Conservation (phyloP, 2,888 invertebrate species). For the Cephus rjabovi region DNA sequence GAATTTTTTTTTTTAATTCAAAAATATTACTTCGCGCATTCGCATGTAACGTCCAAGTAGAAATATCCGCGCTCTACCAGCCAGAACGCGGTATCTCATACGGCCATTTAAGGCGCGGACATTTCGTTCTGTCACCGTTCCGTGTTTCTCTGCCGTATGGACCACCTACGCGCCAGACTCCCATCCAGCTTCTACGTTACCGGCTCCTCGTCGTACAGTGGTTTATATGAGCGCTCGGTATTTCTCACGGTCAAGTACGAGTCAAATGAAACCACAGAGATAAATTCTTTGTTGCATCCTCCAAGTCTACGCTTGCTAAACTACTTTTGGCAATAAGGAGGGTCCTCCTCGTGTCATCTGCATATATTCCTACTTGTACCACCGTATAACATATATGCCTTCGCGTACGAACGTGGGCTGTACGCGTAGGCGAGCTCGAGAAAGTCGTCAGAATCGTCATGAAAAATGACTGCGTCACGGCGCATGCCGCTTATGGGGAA, state of each 20-base stretch:
- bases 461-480: background rate
- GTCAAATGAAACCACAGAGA: conserved; percentile 47
- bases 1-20: background rate
- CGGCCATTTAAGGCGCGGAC: conserved; percentile 63
- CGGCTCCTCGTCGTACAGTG: conserved; percentile 38
- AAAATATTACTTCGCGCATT: background rate
- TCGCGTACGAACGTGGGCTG: background rate
- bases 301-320: background rate
- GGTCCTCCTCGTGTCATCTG: background rate
- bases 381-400: background rate
- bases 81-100: conserved; percentile 40
- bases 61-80: background rate
- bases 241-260: conserved; percentile 55
- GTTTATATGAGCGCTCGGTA: conserved; percentile 53
- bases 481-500: background rate
- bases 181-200: conserved; percentile 27
- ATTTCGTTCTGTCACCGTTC: conserved; percentile 64
- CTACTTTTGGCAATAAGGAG: background rate
- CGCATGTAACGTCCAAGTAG: background rate
- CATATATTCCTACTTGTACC: background rate
- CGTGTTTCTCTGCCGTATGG: conserved; percentile 51
- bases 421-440: background rate
- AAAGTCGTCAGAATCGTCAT: background rate
- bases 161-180: conserved; percentile 61
- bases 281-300: background rate